Conservation (phyloP, 2,797 vertebrate species). For the Streptopelia turtur region DNA sequence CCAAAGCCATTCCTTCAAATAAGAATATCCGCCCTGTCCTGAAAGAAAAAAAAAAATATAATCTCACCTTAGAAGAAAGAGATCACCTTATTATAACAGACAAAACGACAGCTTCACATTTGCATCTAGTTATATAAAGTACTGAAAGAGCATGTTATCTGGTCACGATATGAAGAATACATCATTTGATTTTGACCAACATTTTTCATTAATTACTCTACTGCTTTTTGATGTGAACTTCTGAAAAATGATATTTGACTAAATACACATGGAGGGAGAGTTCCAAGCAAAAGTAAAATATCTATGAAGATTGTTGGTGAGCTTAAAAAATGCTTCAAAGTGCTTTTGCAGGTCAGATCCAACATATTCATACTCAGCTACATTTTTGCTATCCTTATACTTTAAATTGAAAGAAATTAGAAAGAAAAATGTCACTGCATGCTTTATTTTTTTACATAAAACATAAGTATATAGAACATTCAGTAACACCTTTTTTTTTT, state of each 20-base stretch:
- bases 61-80: neutral
- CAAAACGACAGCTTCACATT: neutral
- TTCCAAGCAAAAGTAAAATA: neutral
- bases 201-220: neutral
- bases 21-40: slow-evolving; percentile 85
- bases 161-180: neutral
- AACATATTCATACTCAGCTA: neutral
- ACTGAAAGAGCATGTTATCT: neutral
- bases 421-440: neutral
- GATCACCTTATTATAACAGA: neutral
- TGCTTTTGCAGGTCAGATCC: neutral
- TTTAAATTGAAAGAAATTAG: neutral
- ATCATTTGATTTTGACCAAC: neutral
- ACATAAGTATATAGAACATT: neutral
- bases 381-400: neutral
- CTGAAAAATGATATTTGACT: neutral
- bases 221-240: neutral
- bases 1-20: slow-evolving; percentile 86
- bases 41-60: slow-evolving; percentile 24
- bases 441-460: neutral
- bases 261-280: neutral
- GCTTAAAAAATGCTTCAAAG: neutral
- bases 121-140: neutral
- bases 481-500: neutral
- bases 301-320: neutral